These are phyloP conservation scores for Oreotrochilus melanogaster DNA, from an alignment of 2,113 vertebrate genomes.

Conservation along the genomic window DNA sequence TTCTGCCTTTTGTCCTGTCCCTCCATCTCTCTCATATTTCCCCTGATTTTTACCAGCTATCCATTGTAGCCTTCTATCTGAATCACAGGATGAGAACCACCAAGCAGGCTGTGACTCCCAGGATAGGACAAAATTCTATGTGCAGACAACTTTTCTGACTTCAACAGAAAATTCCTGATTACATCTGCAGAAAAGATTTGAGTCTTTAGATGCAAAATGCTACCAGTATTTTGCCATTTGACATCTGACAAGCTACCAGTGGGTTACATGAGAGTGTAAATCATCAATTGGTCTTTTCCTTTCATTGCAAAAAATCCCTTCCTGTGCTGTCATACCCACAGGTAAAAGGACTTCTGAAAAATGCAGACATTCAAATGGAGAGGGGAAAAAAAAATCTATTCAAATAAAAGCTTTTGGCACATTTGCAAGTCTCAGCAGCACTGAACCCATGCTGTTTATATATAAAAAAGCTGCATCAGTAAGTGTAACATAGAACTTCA, in stretches of 20 bases:
- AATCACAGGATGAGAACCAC: not conserved
- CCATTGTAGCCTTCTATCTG: not conserved
- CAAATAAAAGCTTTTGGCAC: not conserved
- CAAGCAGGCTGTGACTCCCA: not conserved
- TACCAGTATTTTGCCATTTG: not conserved
- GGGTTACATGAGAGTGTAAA: not conserved
- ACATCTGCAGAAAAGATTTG: not conserved
- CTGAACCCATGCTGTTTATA: not conserved
- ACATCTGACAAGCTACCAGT: not conserved
- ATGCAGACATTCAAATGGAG: not conserved
- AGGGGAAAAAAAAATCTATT: not conserved
- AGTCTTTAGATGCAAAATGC: not conserved
- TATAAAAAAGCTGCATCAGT: not conserved
- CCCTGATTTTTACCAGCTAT: not conserved
- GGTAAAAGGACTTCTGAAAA: conserved; percentile 22
- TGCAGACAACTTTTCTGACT: not conserved
- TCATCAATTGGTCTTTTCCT: not conserved
- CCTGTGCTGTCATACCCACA: not conserved
- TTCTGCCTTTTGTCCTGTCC: not conserved
- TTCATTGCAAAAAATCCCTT: not conserved
- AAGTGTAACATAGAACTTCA: not conserved
- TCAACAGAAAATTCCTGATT: not conserved
- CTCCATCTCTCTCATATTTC: not conserved
- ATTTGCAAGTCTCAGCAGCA: not conserved
- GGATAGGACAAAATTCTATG: not conserved